These are phyloP conservation scores for Atlantisia rogersi DNA, from an alignment of 2,113 vertebrate genomes.

Conservation along the genomic window DNA sequence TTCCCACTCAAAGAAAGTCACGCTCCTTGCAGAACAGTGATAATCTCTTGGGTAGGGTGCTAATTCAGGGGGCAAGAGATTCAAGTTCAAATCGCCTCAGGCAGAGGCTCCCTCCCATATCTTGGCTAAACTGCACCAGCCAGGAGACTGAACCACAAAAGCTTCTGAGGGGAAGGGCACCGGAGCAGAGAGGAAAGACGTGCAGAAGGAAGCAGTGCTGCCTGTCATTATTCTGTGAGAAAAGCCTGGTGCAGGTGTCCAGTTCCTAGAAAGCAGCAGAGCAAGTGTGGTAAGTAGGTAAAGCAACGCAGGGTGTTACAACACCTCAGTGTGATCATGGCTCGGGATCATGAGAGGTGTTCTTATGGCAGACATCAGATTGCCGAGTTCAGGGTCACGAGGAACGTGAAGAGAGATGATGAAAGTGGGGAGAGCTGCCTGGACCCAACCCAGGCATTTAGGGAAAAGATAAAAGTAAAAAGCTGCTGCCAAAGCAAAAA, in stretches of 20 bases:
- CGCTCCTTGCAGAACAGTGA: background rate
- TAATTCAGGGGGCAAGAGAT: slow-evolving; percentile 12
- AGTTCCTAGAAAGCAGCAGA: slow-evolving; percentile 43
- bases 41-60: background rate
- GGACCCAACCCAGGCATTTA: slow-evolving; percentile 31
- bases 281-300: background rate
- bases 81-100: slow-evolving; percentile 6
- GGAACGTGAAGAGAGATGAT: background rate
- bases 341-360: slow-evolving; percentile 17
- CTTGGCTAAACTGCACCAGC: background rate
- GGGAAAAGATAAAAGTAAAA: slow-evolving; percentile 43
- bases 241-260: background rate
- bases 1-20: background rate
- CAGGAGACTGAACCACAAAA: background rate
- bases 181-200: background rate
- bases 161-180: background rate
- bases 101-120: background rate
- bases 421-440: slow-evolving; percentile 31
- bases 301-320: background rate
- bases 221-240: background rate
- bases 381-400: background rate
- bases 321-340: background rate
- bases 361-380: slow-evolving; percentile 42
- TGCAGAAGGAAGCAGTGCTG: background rate
- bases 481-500: slow-evolving; percentile 33